Conservation (phyloP, 2,113 vertebrate genomes). For the Bubo scandiacus region DNA sequence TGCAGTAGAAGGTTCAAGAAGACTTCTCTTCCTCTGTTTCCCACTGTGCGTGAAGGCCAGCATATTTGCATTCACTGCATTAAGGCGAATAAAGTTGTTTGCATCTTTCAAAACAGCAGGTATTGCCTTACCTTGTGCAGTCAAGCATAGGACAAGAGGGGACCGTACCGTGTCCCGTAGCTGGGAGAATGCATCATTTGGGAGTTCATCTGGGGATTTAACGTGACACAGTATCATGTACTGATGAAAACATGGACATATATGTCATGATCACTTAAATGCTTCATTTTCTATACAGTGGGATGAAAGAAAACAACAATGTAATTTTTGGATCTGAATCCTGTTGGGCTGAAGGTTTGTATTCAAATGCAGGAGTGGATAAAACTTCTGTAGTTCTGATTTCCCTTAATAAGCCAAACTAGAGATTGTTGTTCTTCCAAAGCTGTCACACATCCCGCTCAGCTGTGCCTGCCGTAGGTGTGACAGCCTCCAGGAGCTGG, state of each 20-base stretch:
- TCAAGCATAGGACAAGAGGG: background rate
- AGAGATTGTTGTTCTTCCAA: background rate
- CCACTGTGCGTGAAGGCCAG: background rate
- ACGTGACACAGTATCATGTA: background rate
- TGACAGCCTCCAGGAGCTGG: constrained; percentile 5
- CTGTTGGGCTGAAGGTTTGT: background rate
- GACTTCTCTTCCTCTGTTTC: background rate
- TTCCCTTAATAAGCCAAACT: background rate
- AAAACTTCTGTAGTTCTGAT: background rate
- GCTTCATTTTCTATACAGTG: background rate
- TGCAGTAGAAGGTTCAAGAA: background rate
- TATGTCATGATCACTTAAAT: background rate
- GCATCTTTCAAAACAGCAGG: background rate
- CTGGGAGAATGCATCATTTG: background rate
- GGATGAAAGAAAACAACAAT: background rate
- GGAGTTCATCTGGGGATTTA: background rate
- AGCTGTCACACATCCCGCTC: background rate
- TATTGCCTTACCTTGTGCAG: background rate
- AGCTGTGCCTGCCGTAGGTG: background rate
- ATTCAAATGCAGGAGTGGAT: background rate
- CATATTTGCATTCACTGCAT: background rate
- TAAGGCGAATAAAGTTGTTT: background rate
- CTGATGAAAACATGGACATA: background rate
- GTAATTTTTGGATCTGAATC: background rate
- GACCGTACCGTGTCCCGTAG: background rate